Evolutionary conservation across 1,140 invertebrate genomes (phyloP).

Genomic region (Procambarus clarkii): DNA sequence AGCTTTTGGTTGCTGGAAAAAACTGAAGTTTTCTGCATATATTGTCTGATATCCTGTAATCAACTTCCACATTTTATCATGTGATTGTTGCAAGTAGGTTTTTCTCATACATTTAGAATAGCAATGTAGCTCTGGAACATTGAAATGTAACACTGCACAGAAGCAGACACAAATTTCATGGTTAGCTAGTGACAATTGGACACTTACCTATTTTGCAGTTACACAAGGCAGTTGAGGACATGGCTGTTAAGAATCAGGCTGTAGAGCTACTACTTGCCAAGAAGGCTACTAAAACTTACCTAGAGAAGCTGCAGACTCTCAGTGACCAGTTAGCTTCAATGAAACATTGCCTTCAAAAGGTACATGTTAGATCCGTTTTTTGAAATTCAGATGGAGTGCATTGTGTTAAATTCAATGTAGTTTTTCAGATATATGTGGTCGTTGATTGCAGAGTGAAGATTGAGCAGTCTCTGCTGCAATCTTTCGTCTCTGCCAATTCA

Average conservation of each 20-base stretch:
- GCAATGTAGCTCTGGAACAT: not conserved
- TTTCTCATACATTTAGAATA: not conserved
- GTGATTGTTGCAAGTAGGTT: not conserved
- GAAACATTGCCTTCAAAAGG: constrained; percentile 68
- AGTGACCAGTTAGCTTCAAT: constrained; percentile 66
- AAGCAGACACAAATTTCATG: not conserved
- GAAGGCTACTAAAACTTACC: constrained; percentile 69
- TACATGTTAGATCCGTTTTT: constrained; percentile 18
- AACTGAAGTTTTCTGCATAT: not conserved
- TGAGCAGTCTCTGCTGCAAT: not conserved
- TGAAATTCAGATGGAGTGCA: not conserved
- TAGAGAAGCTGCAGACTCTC: constrained; percentile 68
- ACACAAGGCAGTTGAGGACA: constrained; percentile 70
- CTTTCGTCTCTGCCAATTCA: not conserved
- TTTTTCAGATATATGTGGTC: not conserved
- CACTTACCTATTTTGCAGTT: constrained; percentile 48
- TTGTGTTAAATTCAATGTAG: not conserved
- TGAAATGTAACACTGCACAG: constrained; percentile 1
- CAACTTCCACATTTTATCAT: not conserved
- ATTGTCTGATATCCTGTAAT: too few species aligned
- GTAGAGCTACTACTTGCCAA: constrained; percentile 63
- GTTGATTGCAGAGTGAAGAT: not conserved
- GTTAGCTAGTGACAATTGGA: not conserved
- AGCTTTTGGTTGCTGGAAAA: not conserved
- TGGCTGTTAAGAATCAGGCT: constrained; percentile 69